Evolutionary conservation across 2,888 invertebrate species (phyloP).

Genomic region (Scaptomyza tumidula): DNA sequence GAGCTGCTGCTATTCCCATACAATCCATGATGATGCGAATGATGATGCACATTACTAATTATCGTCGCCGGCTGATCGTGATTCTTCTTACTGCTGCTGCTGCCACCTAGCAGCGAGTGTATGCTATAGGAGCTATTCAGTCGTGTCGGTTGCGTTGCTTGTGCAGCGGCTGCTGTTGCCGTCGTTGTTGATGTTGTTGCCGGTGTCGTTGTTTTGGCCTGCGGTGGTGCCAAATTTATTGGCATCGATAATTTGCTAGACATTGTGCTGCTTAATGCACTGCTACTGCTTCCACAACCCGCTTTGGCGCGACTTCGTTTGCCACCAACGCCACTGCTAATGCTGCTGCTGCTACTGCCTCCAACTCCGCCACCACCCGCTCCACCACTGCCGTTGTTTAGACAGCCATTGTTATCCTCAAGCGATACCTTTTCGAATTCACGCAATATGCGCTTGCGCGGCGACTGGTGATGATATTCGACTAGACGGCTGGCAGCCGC

Average conservation of each 20-base stretch:
- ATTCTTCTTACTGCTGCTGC: slow-evolving; percentile 65
- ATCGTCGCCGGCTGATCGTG: slow-evolving; percentile 72
- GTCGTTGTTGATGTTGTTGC: slow-evolving; percentile 30
- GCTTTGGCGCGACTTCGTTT: slow-evolving; percentile 86
- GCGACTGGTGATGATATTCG: slow-evolving; percentile 86
- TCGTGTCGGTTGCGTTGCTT: slow-evolving; percentile 71
- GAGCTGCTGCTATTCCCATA: slow-evolving; percentile 74
- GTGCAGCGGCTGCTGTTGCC: slow-evolving; percentile 33
- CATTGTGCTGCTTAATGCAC: slow-evolving; percentile 30
- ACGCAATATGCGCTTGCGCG: slow-evolving; percentile 92
- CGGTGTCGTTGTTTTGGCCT: slow-evolving; percentile 53
- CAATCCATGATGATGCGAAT: slow-evolving; percentile 73
- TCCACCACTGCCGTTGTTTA: slow-evolving; percentile 85
- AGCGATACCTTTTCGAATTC: slow-evolving; percentile 91
- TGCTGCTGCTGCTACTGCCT: slow-evolving; percentile 23
- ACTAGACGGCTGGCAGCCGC: slow-evolving; percentile 81
- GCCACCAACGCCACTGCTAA: slow-evolving; percentile 82
- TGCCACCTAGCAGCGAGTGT: slow-evolving; percentile 90
- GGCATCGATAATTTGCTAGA: slow-evolving; percentile 54
- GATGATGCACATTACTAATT: slow-evolving; percentile 73
- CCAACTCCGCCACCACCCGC: slow-evolving; percentile 70
- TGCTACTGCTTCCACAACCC: slow-evolving; percentile 30
- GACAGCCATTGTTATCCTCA: slow-evolving; percentile 85
- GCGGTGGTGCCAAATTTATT: slow-evolving; percentile 68
- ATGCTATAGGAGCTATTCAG: slow-evolving; percentile 92